phyloP scores from a whole-genome alignment of 2,797 vertebrate genomes.

The Schizopygopsis malacanthus region DNA sequence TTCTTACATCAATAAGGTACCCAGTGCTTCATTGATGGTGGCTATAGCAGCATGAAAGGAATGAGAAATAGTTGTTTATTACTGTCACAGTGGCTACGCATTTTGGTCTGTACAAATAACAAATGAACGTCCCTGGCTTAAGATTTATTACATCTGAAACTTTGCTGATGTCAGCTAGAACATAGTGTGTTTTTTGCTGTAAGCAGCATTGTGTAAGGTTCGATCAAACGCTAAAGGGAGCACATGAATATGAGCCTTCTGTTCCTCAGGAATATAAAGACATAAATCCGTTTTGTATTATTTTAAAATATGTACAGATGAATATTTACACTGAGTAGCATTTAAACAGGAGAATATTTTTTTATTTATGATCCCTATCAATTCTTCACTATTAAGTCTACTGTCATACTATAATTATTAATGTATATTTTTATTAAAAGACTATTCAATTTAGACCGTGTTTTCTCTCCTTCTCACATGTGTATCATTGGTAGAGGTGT shows the following conservation, averaged over 20 bases:
- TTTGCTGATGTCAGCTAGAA: not conserved
- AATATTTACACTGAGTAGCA: not conserved
- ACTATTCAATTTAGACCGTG: not conserved
- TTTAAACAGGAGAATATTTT: not conserved
- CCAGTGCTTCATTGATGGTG: not conserved
- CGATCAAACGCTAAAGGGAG: not conserved
- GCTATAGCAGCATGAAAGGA: not conserved
- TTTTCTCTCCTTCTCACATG: not conserved
- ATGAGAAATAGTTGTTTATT: conserved; percentile 7
- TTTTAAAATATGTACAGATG: conserved; percentile 15
- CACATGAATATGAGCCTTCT: conserved; percentile 11
- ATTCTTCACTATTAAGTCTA: not conserved
- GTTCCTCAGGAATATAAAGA: conserved; percentile 22
- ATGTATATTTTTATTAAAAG: conserved; percentile 30
- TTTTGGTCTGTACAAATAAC: conserved; percentile 2
- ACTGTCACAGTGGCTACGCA: not conserved
- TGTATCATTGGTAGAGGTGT: not conserved
- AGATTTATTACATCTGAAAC: not conserved
- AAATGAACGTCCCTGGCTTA: not conserved
- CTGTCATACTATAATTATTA: not conserved
- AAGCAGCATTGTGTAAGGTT: conserved; percentile 21
- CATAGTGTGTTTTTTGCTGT: conserved; percentile 10
- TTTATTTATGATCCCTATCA: not conserved
- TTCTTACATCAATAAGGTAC: conserved; percentile 7
- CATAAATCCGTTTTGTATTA: conserved; percentile 14